Evolutionary conservation across 1,140 invertebrate genomes (phyloP), one percentile per base, ranked within the genome.

Genomic region (Atta texana): DNA sequence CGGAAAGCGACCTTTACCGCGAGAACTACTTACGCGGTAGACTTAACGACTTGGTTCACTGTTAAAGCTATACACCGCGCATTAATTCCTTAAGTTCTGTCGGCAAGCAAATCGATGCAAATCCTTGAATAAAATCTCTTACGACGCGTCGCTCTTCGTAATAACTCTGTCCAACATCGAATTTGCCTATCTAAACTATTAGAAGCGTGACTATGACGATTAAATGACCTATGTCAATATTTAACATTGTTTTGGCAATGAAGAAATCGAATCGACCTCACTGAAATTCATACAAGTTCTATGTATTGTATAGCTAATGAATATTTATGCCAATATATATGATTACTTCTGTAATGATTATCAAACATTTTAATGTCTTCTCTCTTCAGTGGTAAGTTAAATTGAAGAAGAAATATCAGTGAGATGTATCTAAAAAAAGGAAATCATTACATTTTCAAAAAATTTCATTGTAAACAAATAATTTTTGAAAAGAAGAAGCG

Each of bases 111-210:
- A 84, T 84, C 80, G 69, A 84, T 84, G 80, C 80, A 84, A 84
- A 84, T 84, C 80, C 69, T 84, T 34, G 80, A 84, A 84, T 44
- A 61, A 84, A 84, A 84, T 84, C 80, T 18, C 55, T 75, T 61
- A 74, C 69, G 69, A 61, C 55, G 69, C 55, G 55, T 57, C 39
- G 69, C 44, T 69, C 39, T 39, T 49, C 57, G 39, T 84, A 84
- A 84, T 84, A 84, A 84, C 55, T 84, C 69, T 34, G 24, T 61
- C 55, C 80, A 72, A 74, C 80, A 34, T 24, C 69, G 80, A 72
- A 84, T 84, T 84, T 84, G 69, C 80, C 69, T 74, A 84, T 75
- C 80, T 57, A 61, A 84, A 84, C 10, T n/a, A 12, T 84, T 84
- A 63, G 75, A 61, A 82, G 55, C 55, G 55, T 55, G 39, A 61